Evolutionary conservation across 1,140 invertebrate genomes (phyloP).

Genomic region (Solenopsis fugax): DNA sequence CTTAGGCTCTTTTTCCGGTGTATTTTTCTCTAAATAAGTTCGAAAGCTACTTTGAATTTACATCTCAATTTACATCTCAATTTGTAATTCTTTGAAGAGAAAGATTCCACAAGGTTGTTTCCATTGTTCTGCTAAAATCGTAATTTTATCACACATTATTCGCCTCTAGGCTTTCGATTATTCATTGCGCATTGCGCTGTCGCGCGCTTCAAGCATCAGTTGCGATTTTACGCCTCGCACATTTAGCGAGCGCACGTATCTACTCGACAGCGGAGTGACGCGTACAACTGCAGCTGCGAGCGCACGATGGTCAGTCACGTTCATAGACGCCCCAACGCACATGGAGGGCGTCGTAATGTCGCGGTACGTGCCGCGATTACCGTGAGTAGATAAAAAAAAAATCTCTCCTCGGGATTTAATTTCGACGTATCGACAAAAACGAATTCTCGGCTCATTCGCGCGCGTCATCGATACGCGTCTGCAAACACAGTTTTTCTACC

Average conservation of each 20-base stretch:
- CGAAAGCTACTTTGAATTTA: not conserved
- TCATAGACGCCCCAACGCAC: conserved; percentile 48
- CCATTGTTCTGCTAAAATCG: not conserved
- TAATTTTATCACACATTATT: not conserved
- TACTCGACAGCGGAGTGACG: conserved; percentile 49
- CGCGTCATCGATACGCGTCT: not conserved
- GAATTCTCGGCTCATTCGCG: conserved; percentile 4
- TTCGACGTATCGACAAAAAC: conserved; percentile 53
- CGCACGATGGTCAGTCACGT: conserved; percentile 58
- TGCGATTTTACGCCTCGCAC: conserved; percentile 67
- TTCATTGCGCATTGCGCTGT: conserved; percentile 68
- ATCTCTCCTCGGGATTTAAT: conserved; percentile 45
- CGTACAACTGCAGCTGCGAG: conserved; percentile 56
- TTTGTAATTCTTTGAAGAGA: not conserved
- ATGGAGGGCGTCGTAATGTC: conserved; percentile 36
- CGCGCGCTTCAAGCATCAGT: conserved; percentile 71
- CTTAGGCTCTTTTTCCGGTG: not conserved
- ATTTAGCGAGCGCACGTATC: conserved; percentile 32
- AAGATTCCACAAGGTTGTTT: not conserved
- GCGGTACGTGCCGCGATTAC: conserved; percentile 63
- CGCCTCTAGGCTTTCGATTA: conserved; percentile 74
- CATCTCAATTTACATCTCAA: not conserved
- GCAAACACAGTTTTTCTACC: conserved; percentile 8
- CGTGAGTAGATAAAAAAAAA: conserved; percentile 27
- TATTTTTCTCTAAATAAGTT: not conserved